These are phyloP conservation scores for Regulus satrapa DNA, from an alignment of 2,113 vertebrate species.

Conservation along the genomic window DNA sequence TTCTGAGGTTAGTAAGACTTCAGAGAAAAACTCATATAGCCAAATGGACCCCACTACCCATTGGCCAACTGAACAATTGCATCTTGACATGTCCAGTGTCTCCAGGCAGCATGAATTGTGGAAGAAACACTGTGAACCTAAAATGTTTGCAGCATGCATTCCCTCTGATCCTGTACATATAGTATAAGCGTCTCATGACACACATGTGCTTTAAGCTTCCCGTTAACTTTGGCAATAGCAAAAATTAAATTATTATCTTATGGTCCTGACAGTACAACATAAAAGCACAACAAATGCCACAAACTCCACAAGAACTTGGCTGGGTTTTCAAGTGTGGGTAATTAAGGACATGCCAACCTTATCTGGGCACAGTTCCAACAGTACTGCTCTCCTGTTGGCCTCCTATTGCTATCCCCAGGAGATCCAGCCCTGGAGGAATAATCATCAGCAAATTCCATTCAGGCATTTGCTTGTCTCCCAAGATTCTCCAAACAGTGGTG, in stretches of 20 bases:
- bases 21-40: background rate
- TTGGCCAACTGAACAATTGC: background rate
- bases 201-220: fast-evolving
- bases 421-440: background rate
- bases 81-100: background rate
- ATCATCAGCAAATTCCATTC: background rate
- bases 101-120: background rate
- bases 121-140: background rate
- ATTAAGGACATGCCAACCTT: background rate
- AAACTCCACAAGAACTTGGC: background rate
- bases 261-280: background rate
- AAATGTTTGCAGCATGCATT: background rate
- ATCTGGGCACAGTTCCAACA: background rate
- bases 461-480: background rate
- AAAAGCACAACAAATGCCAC: background rate
- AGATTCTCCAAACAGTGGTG: background rate
- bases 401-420: background rate
- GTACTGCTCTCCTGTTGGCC: background rate
- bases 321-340: background rate
- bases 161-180: background rate
- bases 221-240: background rate
- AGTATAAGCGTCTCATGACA: background rate
- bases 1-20: background rate
- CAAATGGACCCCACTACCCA: background rate
- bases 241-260: background rate